These are phyloP conservation scores for Paratrypauchen microcephalus DNA, from an alignment of 2,797 vertebrate species.

Conservation along the genomic window DNA sequence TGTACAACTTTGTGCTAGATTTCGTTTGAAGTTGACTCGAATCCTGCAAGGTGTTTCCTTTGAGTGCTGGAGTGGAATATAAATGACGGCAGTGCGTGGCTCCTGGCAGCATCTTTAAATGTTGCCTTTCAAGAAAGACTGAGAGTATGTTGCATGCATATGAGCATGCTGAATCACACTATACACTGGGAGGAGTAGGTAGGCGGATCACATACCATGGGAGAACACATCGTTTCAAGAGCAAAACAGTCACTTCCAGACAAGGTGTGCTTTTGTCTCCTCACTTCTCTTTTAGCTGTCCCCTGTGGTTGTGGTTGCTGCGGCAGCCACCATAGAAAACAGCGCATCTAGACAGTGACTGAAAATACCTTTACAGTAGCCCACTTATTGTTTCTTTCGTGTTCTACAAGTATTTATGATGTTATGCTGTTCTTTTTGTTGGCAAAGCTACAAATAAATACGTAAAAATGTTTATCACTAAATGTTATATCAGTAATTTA, in stretches of 20 bases:
- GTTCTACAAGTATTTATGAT: too few species aligned
- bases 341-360: neutral
- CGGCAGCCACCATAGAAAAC: too few species aligned
- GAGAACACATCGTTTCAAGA: conserved; percentile 5
- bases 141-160: conserved; percentile 57
- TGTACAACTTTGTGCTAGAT: conserved; percentile 43
- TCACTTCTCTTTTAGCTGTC: neutral
- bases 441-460: too few species aligned
- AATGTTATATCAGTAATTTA: too few species aligned
- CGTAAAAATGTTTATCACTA: too few species aligned
- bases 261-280: neutral
- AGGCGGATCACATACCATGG: conserved; percentile 4
- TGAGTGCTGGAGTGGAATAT: conserved; percentile 64
- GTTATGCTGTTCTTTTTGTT: too few species aligned
- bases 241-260: conserved; percentile 40
- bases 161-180: conserved; percentile 51
- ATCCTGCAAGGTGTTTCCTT: conserved; percentile 47
- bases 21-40: conserved; percentile 58
- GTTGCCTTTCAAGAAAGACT: conserved; percentile 49
- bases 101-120: conserved; percentile 61
- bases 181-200: conserved; percentile 27
- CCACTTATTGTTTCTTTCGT: too few species aligned
- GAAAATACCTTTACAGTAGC: neutral
- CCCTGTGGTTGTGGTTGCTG: too few species aligned
- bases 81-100: conserved; percentile 51